phyloP scores from a whole-genome alignment of 2,888 invertebrate species.

The Artemia sp. region DNA sequence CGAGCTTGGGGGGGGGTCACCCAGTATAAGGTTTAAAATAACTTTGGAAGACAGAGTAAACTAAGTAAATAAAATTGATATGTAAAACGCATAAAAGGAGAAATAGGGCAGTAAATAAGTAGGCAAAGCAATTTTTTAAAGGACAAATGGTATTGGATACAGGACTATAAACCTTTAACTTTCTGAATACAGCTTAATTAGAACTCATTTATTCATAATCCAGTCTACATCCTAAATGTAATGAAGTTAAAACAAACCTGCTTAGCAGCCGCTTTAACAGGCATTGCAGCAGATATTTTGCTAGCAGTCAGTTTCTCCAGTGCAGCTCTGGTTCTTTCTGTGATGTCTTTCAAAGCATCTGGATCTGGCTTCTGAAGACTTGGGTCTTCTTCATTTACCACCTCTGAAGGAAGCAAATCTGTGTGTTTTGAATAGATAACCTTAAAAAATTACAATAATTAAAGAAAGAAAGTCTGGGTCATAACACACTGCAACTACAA shows the following conservation, averaged over 20 bases:
- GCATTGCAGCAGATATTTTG: constrained; percentile 91
- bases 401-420: constrained; percentile 77
- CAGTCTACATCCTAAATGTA: too few species aligned
- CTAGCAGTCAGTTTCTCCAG: constrained; percentile 69
- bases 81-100: too few species aligned
- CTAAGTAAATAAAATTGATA: too few species aligned
- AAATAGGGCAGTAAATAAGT: too few species aligned
- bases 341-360: constrained; percentile 69
- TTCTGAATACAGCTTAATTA: too few species aligned
- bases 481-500: not conserved
- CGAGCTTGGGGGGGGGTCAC: too few species aligned
- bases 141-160: too few species aligned
- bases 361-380: constrained; percentile 68
- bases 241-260: constrained; percentile 35
- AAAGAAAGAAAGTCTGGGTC: not conserved
- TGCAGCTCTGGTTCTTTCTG: constrained; percentile 71
- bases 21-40: too few species aligned
- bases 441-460: constrained; percentile 27
- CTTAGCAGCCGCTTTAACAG: constrained; percentile 86
- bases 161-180: too few species aligned
- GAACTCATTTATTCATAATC: too few species aligned
- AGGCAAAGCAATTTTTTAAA: too few species aligned
- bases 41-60: too few species aligned
- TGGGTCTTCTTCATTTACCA: constrained; percentile 74
- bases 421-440: constrained; percentile 82